Conservation (phyloP, 2,888 invertebrate species). For the Ormyrus thymus region DNA sequence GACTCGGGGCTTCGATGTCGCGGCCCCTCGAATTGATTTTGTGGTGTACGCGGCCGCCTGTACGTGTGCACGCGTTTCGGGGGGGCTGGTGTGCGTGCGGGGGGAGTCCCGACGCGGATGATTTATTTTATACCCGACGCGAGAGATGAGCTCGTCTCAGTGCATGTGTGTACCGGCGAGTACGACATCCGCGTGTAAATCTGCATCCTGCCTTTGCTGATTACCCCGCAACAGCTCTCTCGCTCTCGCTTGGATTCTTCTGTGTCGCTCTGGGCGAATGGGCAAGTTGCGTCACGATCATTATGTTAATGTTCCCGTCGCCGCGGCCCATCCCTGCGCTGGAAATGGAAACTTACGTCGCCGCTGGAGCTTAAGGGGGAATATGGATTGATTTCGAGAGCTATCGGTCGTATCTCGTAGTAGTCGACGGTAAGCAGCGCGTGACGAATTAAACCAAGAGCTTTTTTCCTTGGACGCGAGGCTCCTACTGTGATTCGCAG, state of each 20-base stretch:
- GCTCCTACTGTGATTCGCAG: no score
- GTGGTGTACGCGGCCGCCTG: not conserved
- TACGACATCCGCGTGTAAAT: conserved; percentile 49
- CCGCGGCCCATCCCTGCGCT: not conserved
- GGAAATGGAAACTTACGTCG: no score
- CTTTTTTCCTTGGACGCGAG: no score
- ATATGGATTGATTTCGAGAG: no score
- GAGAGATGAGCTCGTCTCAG: conserved; percentile 39
- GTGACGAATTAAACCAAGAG: no score
- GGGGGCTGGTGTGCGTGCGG: not conserved
- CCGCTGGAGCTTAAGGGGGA: no score
- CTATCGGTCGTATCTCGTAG: no score
- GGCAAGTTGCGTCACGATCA: conserved; percentile 17
- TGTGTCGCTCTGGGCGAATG: not conserved
- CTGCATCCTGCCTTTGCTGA: conserved; percentile 51
- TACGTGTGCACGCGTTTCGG: not conserved
- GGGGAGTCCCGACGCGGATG: conserved; percentile 47
- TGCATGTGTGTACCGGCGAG: not conserved
- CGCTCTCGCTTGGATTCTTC: not conserved
- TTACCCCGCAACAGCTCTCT: conserved; percentile 32
- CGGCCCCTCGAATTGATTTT: conserved; percentile 50
- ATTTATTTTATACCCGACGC: conserved; percentile 46
- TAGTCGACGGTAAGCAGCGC: no score
- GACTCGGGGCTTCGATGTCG: conserved; percentile 44
- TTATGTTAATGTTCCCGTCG: conserved; percentile 9